A percentile compares a stretch with the other conserved stretches of the same genome.
Evolutionary conservation across 2,888 invertebrate genomes (phyloP).

Genomic region (Malthinus seriepunctatus): DNA sequence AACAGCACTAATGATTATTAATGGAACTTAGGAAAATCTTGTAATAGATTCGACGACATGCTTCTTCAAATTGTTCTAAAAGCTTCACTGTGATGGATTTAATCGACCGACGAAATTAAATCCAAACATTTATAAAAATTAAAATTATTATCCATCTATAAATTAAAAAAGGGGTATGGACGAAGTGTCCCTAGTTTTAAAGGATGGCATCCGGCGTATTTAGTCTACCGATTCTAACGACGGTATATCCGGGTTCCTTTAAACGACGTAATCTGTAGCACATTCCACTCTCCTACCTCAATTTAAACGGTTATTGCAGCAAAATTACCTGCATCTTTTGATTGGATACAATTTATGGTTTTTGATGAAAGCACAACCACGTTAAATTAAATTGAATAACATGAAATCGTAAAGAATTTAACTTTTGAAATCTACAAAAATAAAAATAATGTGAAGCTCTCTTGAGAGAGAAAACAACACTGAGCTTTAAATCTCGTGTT

Average conservation of each 20-base stretch:
- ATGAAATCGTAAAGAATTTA: neutral
- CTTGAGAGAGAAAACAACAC: no score
- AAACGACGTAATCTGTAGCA: constrained; percentile 19
- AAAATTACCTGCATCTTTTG: constrained; percentile 7
- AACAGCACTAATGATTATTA: constrained; percentile 24
- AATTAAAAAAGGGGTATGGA: constrained; percentile 1
- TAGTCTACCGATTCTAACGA: constrained; percentile 14
- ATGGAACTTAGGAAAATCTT: constrained; percentile 9
- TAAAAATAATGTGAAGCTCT: neutral
- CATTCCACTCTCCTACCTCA: constrained; percentile 13
- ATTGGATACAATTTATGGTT: constrained; percentile 15
- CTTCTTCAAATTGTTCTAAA: constrained; percentile 6
- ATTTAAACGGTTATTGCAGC: neutral
- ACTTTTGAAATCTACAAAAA: constrained; percentile 1
- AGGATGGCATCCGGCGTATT: constrained; percentile 17
- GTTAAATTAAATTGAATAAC: neutral
- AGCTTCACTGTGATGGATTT: neutral
- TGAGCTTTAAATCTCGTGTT: no score
- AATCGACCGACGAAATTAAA: no score
- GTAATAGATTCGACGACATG: constrained; percentile 13
- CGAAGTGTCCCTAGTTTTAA: constrained; percentile 13
- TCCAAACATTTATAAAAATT: no score
- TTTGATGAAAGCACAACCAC: neutral
- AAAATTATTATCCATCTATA: constrained; percentile 1
- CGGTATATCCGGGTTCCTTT: constrained; percentile 11